phyloP scores from a whole-genome alignment of 1,140 invertebrate genomes.

The Globodera ellingtonae region DNA sequence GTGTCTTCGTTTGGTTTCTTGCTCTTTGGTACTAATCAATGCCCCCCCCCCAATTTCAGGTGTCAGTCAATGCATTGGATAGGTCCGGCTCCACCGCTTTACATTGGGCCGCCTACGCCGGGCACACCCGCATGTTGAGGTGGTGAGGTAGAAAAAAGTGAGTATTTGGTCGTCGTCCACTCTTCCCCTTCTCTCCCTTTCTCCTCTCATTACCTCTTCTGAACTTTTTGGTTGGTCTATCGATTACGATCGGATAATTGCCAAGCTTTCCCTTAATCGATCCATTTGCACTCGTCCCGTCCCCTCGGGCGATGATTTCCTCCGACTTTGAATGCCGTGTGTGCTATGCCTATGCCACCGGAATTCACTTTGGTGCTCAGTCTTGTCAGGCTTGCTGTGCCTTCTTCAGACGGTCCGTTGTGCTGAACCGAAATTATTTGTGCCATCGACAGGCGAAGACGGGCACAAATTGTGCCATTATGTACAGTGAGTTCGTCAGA shows the following conservation, averaged over 20 bases:
- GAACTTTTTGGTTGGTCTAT: not conserved
- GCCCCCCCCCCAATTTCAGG: conserved; percentile 56
- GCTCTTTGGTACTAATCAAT: no score
- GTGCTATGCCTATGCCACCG: conserved; percentile 52
- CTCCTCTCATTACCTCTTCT: not conserved
- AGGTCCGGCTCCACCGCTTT: conserved; percentile 74
- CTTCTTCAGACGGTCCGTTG: conserved; percentile 49
- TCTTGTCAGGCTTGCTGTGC: conserved; percentile 50
- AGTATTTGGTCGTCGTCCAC: no score
- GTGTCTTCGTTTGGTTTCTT: not conserved
- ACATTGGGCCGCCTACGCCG: conserved; percentile 74
- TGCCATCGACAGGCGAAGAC: conserved; percentile 19
- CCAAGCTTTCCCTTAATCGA: not conserved
- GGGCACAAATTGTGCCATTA: conserved; percentile 19
- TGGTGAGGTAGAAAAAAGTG: not conserved
- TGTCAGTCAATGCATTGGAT: conserved; percentile 75
- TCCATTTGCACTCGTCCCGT: not conserved
- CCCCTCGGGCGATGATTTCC: not conserved
- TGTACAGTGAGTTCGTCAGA: conserved; percentile 42
- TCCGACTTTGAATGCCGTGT: conserved; percentile 40
- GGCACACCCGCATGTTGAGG: conserved; percentile 67
- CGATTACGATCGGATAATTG: not conserved
- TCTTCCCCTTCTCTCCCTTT: no score
- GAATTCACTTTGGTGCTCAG: conserved; percentile 54
- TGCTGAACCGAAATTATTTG: conserved; percentile 36